Evolutionary conservation across 2,888 invertebrate genomes (phyloP).

Genomic region (Esperia sulphurella): DNA sequence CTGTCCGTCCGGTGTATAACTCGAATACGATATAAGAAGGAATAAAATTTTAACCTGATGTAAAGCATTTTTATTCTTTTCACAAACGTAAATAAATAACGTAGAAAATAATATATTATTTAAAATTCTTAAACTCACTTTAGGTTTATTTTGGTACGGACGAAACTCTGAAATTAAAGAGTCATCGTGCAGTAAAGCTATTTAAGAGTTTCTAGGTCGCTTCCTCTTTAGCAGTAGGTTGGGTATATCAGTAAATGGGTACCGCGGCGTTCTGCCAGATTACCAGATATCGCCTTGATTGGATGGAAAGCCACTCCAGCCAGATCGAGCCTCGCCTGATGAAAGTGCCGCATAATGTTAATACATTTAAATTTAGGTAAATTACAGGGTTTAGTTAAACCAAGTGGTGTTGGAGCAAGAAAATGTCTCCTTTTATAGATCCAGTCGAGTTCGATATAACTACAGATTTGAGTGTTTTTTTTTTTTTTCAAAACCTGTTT

Average conservation of each 20-base stretch:
- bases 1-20: too few species aligned
- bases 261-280: conserved; percentile 4
- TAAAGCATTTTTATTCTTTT: too few species aligned
- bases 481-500: too few species aligned
- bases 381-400: too few species aligned
- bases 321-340: not conserved
- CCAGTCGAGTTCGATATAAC: not conserved
- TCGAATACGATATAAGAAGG: too few species aligned
- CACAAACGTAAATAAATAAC: too few species aligned
- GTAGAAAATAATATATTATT: too few species aligned
- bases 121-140: too few species aligned
- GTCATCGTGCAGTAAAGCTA: conserved; percentile 21
- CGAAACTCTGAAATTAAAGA: not conserved
- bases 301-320: conserved; percentile 6
- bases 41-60: too few species aligned
- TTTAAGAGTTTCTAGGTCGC: conserved; percentile 41
- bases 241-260: conserved; percentile 14
- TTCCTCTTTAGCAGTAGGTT: conserved; percentile 42
- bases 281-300: conserved; percentile 11
- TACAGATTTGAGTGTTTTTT: too few species aligned
- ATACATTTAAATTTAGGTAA: too few species aligned
- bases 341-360: not conserved
- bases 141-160: too few species aligned
- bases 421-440: not conserved
- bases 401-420: not conserved